Percentiles rank a stretch among this genome's conserved stretches.
phyloP scores from a whole-genome alignment of 2,797 vertebrate species.

The Rhyacichthys aspro region DNA sequence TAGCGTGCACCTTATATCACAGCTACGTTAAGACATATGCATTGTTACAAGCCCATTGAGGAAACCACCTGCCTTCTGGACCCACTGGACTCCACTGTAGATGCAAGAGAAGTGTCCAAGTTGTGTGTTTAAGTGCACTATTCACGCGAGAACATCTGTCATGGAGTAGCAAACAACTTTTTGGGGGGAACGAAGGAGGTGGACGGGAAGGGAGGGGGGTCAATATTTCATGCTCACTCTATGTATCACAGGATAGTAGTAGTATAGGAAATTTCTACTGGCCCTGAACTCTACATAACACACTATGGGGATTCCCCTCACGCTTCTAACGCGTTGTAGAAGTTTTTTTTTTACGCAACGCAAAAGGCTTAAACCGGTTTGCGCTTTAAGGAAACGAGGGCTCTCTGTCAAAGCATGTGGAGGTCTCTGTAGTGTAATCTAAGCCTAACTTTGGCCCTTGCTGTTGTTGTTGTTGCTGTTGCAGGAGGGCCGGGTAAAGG shows the following conservation, averaged over 20 bases:
- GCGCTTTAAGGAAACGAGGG: no score
- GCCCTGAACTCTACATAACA: conserved; percentile 61
- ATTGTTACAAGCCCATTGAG: conserved; percentile 29
- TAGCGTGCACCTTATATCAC: conserved; percentile 76
- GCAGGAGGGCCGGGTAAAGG: conserved; percentile 95
- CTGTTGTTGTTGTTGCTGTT: conserved; percentile 19
- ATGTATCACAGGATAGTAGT: conserved; percentile 9
- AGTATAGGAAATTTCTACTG: conserved; percentile 51
- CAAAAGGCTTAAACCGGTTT: neutral
- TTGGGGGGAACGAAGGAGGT: neutral
- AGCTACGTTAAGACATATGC: conserved; percentile 73
- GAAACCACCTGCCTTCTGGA: conserved; percentile 74
- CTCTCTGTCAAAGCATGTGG: neutral
- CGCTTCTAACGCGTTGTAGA: conserved; percentile 12
- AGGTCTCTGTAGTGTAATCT: conserved; percentile 2
- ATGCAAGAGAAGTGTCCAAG: conserved; percentile 39
- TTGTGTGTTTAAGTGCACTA: conserved; percentile 44
- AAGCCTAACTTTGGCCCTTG: conserved; percentile 31
- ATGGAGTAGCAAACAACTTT: conserved; percentile 50
- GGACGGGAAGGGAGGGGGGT: neutral
- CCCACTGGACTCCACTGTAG: conserved; percentile 34
- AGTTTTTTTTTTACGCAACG: conserved; percentile 11
- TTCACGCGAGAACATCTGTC: conserved; percentile 47
- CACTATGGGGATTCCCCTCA: conserved; percentile 54
- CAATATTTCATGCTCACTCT: conserved; percentile 1